Conservation (phyloP, 2,888 invertebrate genomes). For the Cryptocheilus praepositus region DNA sequence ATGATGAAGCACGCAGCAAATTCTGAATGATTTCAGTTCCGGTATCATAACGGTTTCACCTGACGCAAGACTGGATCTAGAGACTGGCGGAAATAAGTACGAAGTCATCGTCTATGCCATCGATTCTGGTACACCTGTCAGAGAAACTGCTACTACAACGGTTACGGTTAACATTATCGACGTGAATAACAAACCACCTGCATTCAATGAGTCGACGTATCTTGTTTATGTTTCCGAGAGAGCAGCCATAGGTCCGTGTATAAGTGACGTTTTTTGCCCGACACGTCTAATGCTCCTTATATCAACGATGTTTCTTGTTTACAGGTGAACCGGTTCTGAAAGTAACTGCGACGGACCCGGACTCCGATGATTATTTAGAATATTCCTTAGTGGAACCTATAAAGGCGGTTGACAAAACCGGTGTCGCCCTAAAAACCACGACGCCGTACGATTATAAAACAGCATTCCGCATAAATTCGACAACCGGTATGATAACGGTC, state of each 20-base stretch:
- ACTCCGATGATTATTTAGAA: constrained; percentile 81
- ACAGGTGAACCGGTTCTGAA: constrained; percentile 79
- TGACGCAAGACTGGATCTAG: constrained; percentile 84
- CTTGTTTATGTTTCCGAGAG: constrained; percentile 85
- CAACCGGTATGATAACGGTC: constrained; percentile 82
- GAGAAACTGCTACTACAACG: constrained; percentile 86
- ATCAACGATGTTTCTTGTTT: background rate
- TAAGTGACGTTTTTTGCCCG: background rate
- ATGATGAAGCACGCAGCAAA: too few species aligned
- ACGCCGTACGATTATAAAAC: constrained; percentile 81
- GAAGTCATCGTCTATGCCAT: constrained; percentile 85
- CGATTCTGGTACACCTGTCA: constrained; percentile 84
- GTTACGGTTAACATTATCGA: constrained; percentile 84
- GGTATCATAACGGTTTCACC: constrained; percentile 84
- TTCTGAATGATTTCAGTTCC: constrained; percentile 74
- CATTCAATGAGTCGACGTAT: constrained; percentile 80
- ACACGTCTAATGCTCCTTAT: background rate
- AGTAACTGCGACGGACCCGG: constrained; percentile 83
- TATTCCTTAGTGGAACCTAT: constrained; percentile 83
- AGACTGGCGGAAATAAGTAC: constrained; percentile 81
- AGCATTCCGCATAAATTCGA: constrained; percentile 83
- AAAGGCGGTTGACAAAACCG: constrained; percentile 85
- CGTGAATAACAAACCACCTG: constrained; percentile 89
- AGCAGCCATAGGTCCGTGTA: constrained; percentile 76
- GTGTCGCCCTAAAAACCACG: constrained; percentile 81